Base-by-base conservation (phyloP, 1,140 invertebrate species). In the Zaprionus ghesquierei region DNA sequence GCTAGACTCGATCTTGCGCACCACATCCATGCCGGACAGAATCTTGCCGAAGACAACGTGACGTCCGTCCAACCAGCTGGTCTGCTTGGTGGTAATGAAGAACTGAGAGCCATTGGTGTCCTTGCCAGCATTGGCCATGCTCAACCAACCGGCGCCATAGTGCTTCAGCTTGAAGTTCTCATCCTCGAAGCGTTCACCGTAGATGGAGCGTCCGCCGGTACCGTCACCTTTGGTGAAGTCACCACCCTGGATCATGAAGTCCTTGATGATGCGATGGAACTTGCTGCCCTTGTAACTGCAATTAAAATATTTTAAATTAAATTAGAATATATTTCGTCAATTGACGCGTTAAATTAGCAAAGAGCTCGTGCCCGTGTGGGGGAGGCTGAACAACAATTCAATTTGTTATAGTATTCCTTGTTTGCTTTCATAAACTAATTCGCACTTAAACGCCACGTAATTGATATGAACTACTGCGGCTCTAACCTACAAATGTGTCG, bases 21-120 rank as follows among this genome's bases (percentile, higher is more conserved):
- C 95, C 59, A 98, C 92, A 93, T 96, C 94, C 96, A 92, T 92
- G 69, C 91, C 91, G n/a, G 85, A 87, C 3, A 92, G 38, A 18
- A 92, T 74, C 94, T 99, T 99, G 65, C 98, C 99, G 92, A 99
- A 99, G 15, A 99, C 98, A 76, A 99, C 98, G 92, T 99, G 99
- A 92, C 96, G 95, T 15, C 97, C 97, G 94, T 99, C 98, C 31
- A 99, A 93, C 99, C 99, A 99, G 23, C 96, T 93, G 12, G 98
- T 99, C 85, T 96, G 94, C 75, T 96, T 96, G 2, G 95, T 96
- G 15, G 98, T 98, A 89, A 99, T 98, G 91, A 99, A 99, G 93
- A 99, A 99, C 91, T 99, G 98, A 22, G 98, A 99, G 23, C 98
- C 98, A 93, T 99, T 99, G 33, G 98, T 99, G 92, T 99, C 97